Evolutionary conservation across 2,888 invertebrate species (phyloP).

Genomic region (Nesidiocoris tenuis): DNA sequence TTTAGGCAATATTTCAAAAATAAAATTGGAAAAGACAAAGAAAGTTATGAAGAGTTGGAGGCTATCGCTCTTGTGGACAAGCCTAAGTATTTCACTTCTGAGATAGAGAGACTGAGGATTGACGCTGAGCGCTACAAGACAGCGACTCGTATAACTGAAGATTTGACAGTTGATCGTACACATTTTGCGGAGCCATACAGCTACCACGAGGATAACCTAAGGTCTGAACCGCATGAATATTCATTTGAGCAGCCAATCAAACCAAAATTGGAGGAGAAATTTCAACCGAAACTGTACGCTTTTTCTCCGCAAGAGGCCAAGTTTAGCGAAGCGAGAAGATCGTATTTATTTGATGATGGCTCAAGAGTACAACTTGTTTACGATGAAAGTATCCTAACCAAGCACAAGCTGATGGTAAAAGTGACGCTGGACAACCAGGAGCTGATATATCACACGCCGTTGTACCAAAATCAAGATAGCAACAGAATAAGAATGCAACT

Average conservation of each 20-base stretch:
- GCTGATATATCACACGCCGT: slow-evolving; percentile 21
- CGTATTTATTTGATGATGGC: slow-evolving; percentile 17
- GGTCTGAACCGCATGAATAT: neutral
- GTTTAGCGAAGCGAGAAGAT: slow-evolving; percentile 28
- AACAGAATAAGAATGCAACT: slow-evolving; percentile 14
- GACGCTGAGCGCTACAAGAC: slow-evolving; percentile 24
- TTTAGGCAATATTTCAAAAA: slow-evolving; percentile 28
- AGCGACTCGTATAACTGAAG: slow-evolving; percentile 14
- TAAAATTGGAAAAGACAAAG: slow-evolving; percentile 11
- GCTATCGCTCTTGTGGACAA: slow-evolving; percentile 13
- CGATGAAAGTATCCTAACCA: slow-evolving; percentile 14
- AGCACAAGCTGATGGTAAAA: slow-evolving; percentile 16
- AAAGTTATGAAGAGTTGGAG: slow-evolving; percentile 4
- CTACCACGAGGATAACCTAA: slow-evolving; percentile 11
- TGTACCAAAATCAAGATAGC: slow-evolving; percentile 9
- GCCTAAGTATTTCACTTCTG: slow-evolving; percentile 9
- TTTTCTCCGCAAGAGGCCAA: neutral
- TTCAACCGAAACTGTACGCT: slow-evolving; percentile 3
- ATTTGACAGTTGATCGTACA: slow-evolving; percentile 15
- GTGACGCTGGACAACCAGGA: slow-evolving; percentile 3
- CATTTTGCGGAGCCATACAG: slow-evolving; percentile 38
- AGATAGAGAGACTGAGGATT: neutral
- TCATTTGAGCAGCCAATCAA: slow-evolving; percentile 1
- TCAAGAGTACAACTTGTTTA: slow-evolving; percentile 10
- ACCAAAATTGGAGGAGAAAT: neutral